A percentile compares a stretch with the other conserved stretches of the same genome.
Conservation (phyloP, 2,797 vertebrate genomes). For the Rhyacichthys aspro region DNA sequence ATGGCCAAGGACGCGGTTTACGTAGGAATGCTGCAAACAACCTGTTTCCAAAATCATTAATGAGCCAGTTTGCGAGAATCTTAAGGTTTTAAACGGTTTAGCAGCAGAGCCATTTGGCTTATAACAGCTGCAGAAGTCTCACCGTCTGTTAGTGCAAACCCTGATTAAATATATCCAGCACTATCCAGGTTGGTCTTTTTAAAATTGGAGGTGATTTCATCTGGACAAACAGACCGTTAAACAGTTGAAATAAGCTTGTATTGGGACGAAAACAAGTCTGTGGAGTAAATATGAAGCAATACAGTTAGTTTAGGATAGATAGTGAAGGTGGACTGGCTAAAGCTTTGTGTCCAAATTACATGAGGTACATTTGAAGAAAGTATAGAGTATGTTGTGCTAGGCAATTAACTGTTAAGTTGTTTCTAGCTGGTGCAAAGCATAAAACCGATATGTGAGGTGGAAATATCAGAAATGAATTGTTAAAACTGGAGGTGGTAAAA, state of each 20-base stretch:
- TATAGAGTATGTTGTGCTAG: too few relatives aligned
- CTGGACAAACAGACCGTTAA: neutral
- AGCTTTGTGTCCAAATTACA: neutral
- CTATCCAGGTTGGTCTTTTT: slow-evolving; percentile 9
- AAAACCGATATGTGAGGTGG: too few relatives aligned
- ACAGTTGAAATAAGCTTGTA: neutral
- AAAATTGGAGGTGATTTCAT: neutral
- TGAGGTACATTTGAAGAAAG: too few relatives aligned
- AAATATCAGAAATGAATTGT: too few relatives aligned
- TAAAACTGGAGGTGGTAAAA: too few relatives aligned
- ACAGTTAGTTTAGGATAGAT: neutral
- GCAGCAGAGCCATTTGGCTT: neutral
- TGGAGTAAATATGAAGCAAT: neutral
- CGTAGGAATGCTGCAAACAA: neutral
- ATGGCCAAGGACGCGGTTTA: neutral
- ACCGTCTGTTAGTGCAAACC: neutral
- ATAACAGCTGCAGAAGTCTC: neutral
- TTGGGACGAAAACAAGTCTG: neutral
- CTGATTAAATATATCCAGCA: slow-evolving; percentile 7
- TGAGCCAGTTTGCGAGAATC: neutral
- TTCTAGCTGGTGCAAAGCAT: too few relatives aligned
- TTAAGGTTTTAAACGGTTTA: neutral
- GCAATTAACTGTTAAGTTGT: too few relatives aligned
- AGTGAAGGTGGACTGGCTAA: neutral
- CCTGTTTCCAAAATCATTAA: neutral